Base-by-base conservation (phyloP, 2,113 vertebrate species). In the Sisor rabdophorus region DNA sequence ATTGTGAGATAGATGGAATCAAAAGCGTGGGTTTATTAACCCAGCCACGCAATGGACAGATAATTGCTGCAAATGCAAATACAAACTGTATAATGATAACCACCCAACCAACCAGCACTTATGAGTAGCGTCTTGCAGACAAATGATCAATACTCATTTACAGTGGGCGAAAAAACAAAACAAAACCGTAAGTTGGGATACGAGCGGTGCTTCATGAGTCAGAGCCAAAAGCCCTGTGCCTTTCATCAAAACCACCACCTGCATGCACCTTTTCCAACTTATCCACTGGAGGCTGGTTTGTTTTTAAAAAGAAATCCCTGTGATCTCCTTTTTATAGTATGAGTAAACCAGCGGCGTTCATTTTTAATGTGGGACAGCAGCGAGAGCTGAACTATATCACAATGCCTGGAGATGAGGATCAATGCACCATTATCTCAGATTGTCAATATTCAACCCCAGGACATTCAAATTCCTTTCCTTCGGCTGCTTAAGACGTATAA, bases 1-100 rank as follows among this genome's bases (percentile, higher is more conserved):
- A 77, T 78, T 32, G 20, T 64, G 64, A 75, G 75, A 79, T 71
- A 79, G 82, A 83, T 73, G 77, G 64, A 81, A 81, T 80, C 84
- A 85, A 77, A n/a, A 77, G 81, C 84, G 83, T 50, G 76, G 80
- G 77, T 83, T 84, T 86, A 87, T 89, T 87, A 88, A 88, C 83
- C 84, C 77, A 79, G 80, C 86, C 86, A 74, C 44, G 72, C 53
- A 55, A 19, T 59, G 77, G 84, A 88, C 75, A 78, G 85, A 81
- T 89, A 87, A 89, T 84, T 60, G 79, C 77, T 30, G 63, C 73
- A 60, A 81, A 55, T 77, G 81, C 79, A 80, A 81, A 79, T 77
- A 72, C 67, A 44, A 69, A 80, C 72, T 82, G 82, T 78, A 85
- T 87, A 81, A 88, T 85, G 85, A 86, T 63, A 77, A 76, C 70